Conservation (phyloP, 2,113 vertebrate genomes). For the Chaenocephalus aceratus region DNA sequence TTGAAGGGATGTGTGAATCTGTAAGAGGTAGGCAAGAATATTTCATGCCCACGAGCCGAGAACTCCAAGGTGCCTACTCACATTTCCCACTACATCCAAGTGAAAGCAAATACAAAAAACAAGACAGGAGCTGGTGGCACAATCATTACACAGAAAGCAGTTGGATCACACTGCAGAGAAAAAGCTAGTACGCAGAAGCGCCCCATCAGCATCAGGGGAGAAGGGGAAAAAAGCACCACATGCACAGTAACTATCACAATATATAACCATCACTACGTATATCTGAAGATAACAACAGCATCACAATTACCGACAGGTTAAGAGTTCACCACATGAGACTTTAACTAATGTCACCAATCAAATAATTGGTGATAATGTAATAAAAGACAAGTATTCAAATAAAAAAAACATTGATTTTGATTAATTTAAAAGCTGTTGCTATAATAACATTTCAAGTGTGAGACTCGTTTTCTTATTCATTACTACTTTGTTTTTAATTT, state of each 20-base stretch:
- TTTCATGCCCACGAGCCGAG: constrained; percentile 24
- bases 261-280: neutral
- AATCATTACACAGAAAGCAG: constrained; percentile 48
- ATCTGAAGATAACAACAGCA: neutral
- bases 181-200: constrained; percentile 1
- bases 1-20: constrained; percentile 53
- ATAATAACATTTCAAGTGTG: too few species aligned
- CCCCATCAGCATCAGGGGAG: neutral
- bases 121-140: constrained; percentile 9
- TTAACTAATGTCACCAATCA: too few species aligned
- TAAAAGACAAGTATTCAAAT: too few species aligned
- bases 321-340: neutral
- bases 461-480: too few species aligned
- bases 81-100: constrained; percentile 30
- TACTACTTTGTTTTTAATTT: too few species aligned
- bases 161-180: constrained; percentile 25
- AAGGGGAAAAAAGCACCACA: neutral
- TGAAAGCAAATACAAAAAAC: constrained; percentile 7
- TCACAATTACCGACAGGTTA: neutral
- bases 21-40: constrained; percentile 26
- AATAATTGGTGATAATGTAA: too few species aligned
- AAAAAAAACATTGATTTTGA: too few species aligned
- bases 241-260: neutral
- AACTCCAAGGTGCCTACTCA: constrained; percentile 38
- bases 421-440: too few species aligned